Percentiles rank a stretch among this genome's conserved stretches.
Evolutionary conservation across 2,113 vertebrate genomes (phyloP).

Genomic region (Capreolus pygargus): DNA sequence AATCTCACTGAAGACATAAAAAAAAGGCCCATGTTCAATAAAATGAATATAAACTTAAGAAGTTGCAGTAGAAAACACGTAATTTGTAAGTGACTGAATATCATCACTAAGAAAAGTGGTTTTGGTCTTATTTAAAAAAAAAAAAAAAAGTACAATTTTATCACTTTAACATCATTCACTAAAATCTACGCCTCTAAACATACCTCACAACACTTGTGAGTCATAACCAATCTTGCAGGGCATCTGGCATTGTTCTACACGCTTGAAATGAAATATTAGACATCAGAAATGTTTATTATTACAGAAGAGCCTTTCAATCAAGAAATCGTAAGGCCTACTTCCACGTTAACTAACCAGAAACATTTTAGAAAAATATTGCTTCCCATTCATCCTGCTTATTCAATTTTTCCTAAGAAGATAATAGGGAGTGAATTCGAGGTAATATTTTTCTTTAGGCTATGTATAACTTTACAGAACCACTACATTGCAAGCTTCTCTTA

Average conservation of each 20-base stretch:
- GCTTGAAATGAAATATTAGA: neutral
- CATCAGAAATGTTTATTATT: neutral
- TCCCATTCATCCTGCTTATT: neutral
- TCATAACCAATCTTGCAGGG: neutral
- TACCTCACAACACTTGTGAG: constrained; percentile 9
- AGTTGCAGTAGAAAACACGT: neutral
- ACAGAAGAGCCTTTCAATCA: neutral
- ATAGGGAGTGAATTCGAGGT: neutral
- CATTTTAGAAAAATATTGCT: neutral
- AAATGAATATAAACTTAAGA: constrained; percentile 5
- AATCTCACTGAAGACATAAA: neutral
- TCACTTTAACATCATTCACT: constrained; percentile 7
- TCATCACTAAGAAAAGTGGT: neutral
- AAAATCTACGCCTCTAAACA: constrained; percentile 10
- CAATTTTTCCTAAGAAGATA: neutral
- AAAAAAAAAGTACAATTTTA: neutral
- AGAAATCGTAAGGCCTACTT: neutral
- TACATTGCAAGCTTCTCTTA: neutral
- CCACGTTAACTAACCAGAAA: neutral
- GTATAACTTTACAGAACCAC: neutral
- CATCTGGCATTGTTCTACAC: neutral
- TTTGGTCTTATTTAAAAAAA: neutral
- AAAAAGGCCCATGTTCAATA: neutral
- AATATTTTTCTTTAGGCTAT: neutral
- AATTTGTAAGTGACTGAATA: neutral